A percentile compares a stretch with the other conserved stretches of the same genome.
These are phyloP conservation scores for Euproctis similis DNA, from an alignment of 2,888 invertebrate genomes.

Conservation along the genomic window DNA sequence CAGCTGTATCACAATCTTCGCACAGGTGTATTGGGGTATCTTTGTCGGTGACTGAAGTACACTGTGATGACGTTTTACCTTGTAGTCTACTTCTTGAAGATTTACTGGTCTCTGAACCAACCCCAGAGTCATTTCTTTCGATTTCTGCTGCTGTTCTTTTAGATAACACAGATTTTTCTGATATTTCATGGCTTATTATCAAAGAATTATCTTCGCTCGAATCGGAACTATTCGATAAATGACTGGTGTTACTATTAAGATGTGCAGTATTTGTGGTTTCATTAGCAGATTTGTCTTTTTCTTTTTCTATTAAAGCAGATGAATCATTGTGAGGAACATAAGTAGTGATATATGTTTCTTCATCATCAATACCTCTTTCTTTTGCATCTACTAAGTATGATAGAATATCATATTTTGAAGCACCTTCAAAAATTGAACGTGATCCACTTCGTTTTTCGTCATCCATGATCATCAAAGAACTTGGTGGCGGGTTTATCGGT, in stretches of 20 bases:
- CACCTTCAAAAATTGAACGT: slow-evolving; percentile 85
- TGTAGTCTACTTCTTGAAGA: slow-evolving; percentile 85
- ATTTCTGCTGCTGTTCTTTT: slow-evolving; percentile 83
- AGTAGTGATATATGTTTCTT: slow-evolving; percentile 81
- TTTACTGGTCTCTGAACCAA: slow-evolving; percentile 93
- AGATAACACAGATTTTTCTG: slow-evolving; percentile 71
- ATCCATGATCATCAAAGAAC: slow-evolving; percentile 79
- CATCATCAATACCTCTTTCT: slow-evolving; percentile 82
- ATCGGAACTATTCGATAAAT: slow-evolving; percentile 87
- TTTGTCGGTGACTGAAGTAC: slow-evolving; percentile 66
- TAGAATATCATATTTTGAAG: slow-evolving; percentile 91
- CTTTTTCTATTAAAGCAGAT: slow-evolving; percentile 66
- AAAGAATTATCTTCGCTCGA: slow-evolving; percentile 89
- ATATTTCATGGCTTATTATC: slow-evolving; percentile 74
- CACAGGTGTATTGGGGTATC: slow-evolving; percentile 81
- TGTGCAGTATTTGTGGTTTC: slow-evolving; percentile 51
- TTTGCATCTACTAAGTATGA: slow-evolving; percentile 92
- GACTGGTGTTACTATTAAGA: slow-evolving; percentile 82
- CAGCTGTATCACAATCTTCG: slow-evolving; percentile 90
- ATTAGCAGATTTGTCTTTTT: slow-evolving; percentile 76
- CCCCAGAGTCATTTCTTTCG: slow-evolving; percentile 94
- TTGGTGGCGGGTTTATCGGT: slow-evolving; percentile 85
- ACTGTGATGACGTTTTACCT: slow-evolving; percentile 72
- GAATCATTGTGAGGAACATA: slow-evolving; percentile 73
- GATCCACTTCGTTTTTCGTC: slow-evolving; percentile 82